These are phyloP conservation scores for Aphelenchoides besseyi DNA, from an alignment of 1,140 invertebrate genomes.

Conservation along the genomic window DNA sequence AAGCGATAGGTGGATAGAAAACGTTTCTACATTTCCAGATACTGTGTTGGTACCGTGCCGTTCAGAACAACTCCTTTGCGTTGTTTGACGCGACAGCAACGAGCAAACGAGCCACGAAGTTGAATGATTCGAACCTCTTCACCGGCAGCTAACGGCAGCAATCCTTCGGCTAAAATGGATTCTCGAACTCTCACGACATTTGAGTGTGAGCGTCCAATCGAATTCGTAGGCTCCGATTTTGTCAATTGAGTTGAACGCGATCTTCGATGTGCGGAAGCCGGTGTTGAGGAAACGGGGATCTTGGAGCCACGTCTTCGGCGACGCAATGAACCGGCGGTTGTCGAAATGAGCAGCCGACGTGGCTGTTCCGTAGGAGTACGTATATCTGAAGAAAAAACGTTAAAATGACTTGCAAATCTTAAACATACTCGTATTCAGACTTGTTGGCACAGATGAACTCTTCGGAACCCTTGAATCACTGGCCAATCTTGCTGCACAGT, in stretches of 20 bases:
- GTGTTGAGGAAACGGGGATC: conserved; percentile 15
- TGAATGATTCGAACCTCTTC: conserved; percentile 44
- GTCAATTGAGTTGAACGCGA: conserved; percentile 16
- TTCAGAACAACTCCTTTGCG: conserved; percentile 24
- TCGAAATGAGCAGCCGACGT: not conserved
- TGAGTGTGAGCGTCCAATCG: not conserved
- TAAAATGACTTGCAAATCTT: not conserved
- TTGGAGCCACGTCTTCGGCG: conserved; percentile 10
- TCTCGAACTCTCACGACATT: not conserved
- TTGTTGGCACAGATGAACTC: conserved; percentile 54
- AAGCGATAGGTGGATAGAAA: not conserved
- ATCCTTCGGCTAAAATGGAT: conserved; percentile 13
- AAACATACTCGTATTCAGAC: conserved; percentile 23
- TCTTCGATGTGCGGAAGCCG: not conserved
- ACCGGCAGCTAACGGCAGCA: conserved; percentile 42
- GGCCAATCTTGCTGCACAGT: conserved; percentile 40
- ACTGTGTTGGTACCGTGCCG: conserved; percentile 34
- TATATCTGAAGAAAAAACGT: not conserved
- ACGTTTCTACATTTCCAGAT: conserved; percentile 17
- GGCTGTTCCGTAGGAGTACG: not conserved
- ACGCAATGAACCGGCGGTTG: not conserved
- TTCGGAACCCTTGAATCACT: conserved; percentile 56
- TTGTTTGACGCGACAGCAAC: conserved; percentile 36
- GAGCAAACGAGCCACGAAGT: conserved; percentile 44
- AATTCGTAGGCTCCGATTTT: not conserved